Evolutionary conservation across 2,113 vertebrate species (phyloP), one percentile per base, ranked within the genome.

Genomic region (Ptychochromis oligacanthus): DNA sequence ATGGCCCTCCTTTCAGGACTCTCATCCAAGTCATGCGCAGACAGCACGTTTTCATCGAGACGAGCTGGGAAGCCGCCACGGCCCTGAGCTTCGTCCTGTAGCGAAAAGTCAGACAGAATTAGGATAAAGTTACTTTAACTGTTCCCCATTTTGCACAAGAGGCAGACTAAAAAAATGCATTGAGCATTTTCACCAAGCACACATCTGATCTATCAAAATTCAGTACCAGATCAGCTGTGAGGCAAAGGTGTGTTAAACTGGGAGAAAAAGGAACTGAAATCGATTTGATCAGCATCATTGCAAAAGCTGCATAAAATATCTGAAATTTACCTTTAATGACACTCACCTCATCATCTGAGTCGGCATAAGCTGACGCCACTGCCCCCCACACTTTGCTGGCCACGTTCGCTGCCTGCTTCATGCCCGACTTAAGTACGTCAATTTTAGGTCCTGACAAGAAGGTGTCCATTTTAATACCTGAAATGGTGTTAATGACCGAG

Each of bases 331-430:
- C 0, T 28, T 61, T n/a, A 28, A 4, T 1, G 14, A 49, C 28
- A 15, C 94, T 95, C 78, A 95, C 98, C 97, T 99, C 98, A 20
- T 98, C 98, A 80, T 99, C 98, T 0, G 98, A 97, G 90, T 98
- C 98, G 83, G 56, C 96, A 60, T 98, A 99, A 1, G 97, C 97
- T 1, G 97, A 97, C 1, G 97, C 95, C 52, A 99, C 96, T 4
- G 96, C 97, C n/a, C 93, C 98, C 98, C 97, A 99, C 95, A 99
- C 84, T 91, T 98, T 99, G 90, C 96, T 99, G 90, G 98, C 98
- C 36, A 98, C 97, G 20, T 93, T 99, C 12, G 97, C 98, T 5
- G 97, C 98, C 93, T 99, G 98, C 89, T 99, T 99, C 97, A 99
- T 97, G 90, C 98, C 59, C 0, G 97, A 98, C 85, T 97, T 99